A percentile compares a stretch with the other conserved stretches of the same genome.
Evolutionary conservation across 2,888 invertebrate genomes (phyloP).

Genomic region (Thymelicus acteon): DNA sequence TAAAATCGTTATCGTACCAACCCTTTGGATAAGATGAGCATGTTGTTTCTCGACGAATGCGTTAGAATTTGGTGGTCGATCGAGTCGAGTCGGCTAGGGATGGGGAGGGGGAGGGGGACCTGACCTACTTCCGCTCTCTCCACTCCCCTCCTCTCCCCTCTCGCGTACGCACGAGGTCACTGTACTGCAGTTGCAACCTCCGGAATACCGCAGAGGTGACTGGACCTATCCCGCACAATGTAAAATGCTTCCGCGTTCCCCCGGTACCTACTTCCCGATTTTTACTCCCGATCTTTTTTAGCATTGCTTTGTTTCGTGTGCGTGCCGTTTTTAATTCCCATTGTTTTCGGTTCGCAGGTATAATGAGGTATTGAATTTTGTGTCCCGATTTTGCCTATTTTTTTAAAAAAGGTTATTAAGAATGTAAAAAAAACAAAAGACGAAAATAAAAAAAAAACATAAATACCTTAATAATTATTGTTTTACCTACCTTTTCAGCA

Average conservation of each 20-base stretch:
- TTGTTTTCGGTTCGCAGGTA: constrained; percentile 10
- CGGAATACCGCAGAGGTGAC: constrained; percentile 76
- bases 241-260: constrained; percentile 34
- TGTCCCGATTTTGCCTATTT: background rate
- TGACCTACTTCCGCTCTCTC: constrained; percentile 48
- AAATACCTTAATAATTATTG: too few species aligned
- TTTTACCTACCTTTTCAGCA: too few species aligned
- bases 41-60: constrained; percentile 60
- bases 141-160: constrained; percentile 48
- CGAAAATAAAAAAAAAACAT: too few species aligned
- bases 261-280: constrained; percentile 37
- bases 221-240: constrained; percentile 57
- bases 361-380: constrained; percentile 27
- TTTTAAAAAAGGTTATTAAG: background rate
- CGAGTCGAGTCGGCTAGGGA: constrained; percentile 57
- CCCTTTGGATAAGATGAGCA: constrained; percentile 35
- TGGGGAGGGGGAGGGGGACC: constrained; percentile 76
- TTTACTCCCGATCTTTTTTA: constrained; percentile 40
- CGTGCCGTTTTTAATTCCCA: constrained; percentile 22
- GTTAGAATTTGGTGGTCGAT: constrained; percentile 82
- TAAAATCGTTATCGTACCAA: constrained; percentile 9
- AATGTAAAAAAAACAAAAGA: too few species aligned
- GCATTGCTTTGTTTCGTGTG: constrained; percentile 28
- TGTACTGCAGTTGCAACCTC: constrained; percentile 82
- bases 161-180: constrained; percentile 82